Conservation (phyloP, 2,888 invertebrate genomes). For the Caenorhabditis macrosperma region DNA sequence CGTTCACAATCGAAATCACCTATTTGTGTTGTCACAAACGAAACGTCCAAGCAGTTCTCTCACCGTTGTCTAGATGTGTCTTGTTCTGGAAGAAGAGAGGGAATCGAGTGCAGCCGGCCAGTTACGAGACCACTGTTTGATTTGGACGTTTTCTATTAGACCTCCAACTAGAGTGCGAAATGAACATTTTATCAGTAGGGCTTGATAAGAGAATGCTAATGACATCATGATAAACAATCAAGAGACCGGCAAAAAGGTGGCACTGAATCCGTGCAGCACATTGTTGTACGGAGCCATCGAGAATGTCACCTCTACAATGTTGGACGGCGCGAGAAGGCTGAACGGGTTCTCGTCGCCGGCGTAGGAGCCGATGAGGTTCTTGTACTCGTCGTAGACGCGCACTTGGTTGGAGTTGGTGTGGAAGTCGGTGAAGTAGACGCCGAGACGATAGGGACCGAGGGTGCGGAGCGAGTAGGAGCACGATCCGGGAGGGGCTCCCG, state of each 20-base stretch:
- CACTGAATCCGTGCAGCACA: background rate
- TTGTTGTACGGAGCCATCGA: background rate
- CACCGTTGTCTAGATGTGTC: no score
- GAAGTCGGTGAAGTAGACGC: conserved; percentile 9
- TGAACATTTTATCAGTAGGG: no score
- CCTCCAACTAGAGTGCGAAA: no score
- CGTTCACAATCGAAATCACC: background rate
- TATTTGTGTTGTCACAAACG: background rate
- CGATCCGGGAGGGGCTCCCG: background rate
- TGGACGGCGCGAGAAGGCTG: background rate
- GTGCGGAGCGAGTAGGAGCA: background rate
- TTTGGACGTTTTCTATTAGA: no score
- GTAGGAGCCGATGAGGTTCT: background rate
- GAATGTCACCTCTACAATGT: background rate
- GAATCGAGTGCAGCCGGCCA: no score
- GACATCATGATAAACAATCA: no score
- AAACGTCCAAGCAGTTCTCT: background rate
- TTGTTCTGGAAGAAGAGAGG: no score
- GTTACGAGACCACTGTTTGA: no score
- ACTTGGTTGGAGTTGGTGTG: background rate
- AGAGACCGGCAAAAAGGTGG: background rate
- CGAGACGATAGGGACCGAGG: conserved; percentile 11
- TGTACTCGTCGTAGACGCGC: background rate
- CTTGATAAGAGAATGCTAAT: no score
- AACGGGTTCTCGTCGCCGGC: background rate